Percentiles rank a stretch among this genome's conserved stretches.
Evolutionary conservation across 2,797 vertebrate genomes (phyloP).

Genomic region (Gastrophryne carolinensis): DNA sequence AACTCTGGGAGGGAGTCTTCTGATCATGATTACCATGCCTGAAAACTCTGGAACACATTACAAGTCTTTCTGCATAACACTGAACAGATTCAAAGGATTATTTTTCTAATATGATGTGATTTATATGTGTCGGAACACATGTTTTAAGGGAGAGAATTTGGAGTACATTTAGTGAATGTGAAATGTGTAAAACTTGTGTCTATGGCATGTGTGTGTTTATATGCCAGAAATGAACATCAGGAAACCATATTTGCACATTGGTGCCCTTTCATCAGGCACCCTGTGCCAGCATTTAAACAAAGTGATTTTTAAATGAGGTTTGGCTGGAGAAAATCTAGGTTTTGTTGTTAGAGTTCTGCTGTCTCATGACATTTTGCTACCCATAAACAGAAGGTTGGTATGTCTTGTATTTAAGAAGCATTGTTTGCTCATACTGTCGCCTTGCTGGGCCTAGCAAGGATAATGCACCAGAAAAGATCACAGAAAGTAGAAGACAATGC

Average conservation of each 20-base stretch:
- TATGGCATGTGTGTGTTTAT: conserved; percentile 1
- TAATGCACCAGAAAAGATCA: too few relatives aligned
- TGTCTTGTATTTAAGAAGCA: too few relatives aligned
- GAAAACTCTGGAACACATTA: conserved; percentile 10
- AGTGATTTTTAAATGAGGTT: too few relatives aligned
- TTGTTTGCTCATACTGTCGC: too few relatives aligned
- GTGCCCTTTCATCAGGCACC: not conserved
- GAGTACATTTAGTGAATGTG: not conserved
- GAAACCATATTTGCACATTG: not conserved
- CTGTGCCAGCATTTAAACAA: too few relatives aligned
- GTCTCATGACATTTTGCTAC: too few relatives aligned
- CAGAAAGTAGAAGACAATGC: too few relatives aligned
- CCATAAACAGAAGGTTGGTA: too few relatives aligned
- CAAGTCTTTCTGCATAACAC: not conserved
- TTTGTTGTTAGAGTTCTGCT: too few relatives aligned
- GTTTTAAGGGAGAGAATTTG: not conserved
- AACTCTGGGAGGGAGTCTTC: not conserved
- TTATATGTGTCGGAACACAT: conserved; percentile 5
- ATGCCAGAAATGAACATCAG: not conserved
- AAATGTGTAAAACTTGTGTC: conserved; percentile 9
- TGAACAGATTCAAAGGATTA: not conserved
- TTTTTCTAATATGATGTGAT: not conserved
- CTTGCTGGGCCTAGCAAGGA: too few relatives aligned
- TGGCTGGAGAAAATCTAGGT: too few relatives aligned
- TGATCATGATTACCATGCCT: not conserved